Base-by-base conservation (phyloP, 2,888 invertebrate genomes). In the Drosophila ezoana region DNA sequence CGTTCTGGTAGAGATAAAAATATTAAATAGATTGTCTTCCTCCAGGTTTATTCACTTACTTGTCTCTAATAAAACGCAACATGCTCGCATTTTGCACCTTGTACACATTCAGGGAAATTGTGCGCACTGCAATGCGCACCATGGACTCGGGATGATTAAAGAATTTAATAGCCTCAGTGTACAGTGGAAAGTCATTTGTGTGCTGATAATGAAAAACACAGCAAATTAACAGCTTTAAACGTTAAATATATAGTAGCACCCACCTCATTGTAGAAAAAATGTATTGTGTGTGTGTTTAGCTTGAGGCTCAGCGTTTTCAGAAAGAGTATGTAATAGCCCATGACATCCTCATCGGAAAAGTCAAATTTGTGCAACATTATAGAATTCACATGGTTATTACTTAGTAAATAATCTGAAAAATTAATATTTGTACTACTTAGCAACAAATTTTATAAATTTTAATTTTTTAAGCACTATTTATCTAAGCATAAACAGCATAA, bases 281-380 rank as follows among this genome's bases (percentile, higher is more conserved):
- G 99, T 90, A 99, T 98, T 1, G 99, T 99, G 91, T 99, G 98
- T 75, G 96, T 95, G 93, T 99, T 99, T 54, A 99, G 93, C 93
- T 99, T 99, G 61, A 99, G 94, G 85, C 99, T 99, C 57, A 99
- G 93, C 0, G 99, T 99, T 93, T 99, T 99, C 79, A 99, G 93
- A 92, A 99, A 99, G 52, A 99, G 98, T 91, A 99, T 99, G 93
- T 99, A 99, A 93, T 99, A 99, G 1, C 99, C 99, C 98, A 99
- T 98, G 49, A 99, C 99, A 94, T 99, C 99, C 93, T 99, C 99
- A 93, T 99, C 99, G 3, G 98, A 98, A 91, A 99, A 98, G 93
- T 99, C 99, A 94, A 99, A 99, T 93, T 98, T 98, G 93, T 99
- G 99, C 58, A 98, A 98, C 91, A 99, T 99, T 91, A 99, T 99